These are phyloP conservation scores for Raja brachyura DNA, from an alignment of 2,113 vertebrate species.

Conservation along the genomic window DNA sequence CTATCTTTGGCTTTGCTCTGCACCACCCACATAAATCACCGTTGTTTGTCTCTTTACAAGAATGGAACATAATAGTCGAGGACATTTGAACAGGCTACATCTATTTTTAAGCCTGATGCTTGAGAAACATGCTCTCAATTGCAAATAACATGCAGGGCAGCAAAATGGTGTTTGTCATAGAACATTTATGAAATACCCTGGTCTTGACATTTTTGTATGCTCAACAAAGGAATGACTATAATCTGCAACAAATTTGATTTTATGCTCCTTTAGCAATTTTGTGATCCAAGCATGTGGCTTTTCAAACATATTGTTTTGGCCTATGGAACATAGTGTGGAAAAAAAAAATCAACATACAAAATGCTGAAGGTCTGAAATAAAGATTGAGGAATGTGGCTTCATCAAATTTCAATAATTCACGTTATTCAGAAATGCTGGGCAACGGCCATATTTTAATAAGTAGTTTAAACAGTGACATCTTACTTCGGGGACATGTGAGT, in stretches of 20 bases:
- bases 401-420: neutral
- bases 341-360: neutral
- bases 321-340: neutral
- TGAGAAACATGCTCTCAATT: neutral
- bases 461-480: too few species aligned
- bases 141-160: neutral
- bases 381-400: neutral
- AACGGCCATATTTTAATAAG: too few species aligned
- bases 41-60: neutral
- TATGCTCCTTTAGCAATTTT: neutral
- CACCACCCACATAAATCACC: neutral
- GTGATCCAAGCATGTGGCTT: neutral
- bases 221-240: neutral
- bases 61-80: neutral
- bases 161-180: neutral
- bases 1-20: neutral
- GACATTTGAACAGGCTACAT: neutral
- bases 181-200: neutral
- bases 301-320: neutral
- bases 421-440: neutral
- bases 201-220: neutral
- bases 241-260: neutral
- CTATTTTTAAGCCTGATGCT: neutral
- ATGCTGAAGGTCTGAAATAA: neutral
- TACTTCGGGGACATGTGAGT: too few species aligned